Percentiles rank a stretch among this genome's conserved stretches.
Evolutionary conservation across 2,113 vertebrate species (phyloP).

Genomic region (Xiphophorus maculatus): DNA sequence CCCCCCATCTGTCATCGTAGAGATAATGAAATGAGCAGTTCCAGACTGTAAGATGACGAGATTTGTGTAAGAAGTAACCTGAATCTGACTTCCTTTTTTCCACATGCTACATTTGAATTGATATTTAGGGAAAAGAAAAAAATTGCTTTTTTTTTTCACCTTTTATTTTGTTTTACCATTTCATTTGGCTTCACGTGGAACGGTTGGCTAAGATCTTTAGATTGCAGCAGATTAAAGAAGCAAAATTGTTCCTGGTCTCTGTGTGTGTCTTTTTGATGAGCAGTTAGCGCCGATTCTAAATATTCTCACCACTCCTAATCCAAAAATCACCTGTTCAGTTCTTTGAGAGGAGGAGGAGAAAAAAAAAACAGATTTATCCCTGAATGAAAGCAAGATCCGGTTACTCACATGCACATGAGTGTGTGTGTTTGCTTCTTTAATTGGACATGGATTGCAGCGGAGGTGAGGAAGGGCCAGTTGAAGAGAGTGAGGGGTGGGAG

Average conservation of each 20-base stretch:
- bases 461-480: slow-evolving; percentile 45
- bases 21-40: slow-evolving; percentile 75
- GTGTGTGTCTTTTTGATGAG: slow-evolving; percentile 46
- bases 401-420: slow-evolving; percentile 47
- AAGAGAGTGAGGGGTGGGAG: slow-evolving; percentile 3
- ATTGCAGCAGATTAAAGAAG: slow-evolving; percentile 67
- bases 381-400: slow-evolving; percentile 40
- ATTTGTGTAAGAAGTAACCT: slow-evolving; percentile 67
- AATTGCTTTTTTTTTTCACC: background rate
- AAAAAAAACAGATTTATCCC: slow-evolving; percentile 20
- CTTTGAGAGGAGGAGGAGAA: background rate
- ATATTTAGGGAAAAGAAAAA: slow-evolving; percentile 49
- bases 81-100: slow-evolving; percentile 65
- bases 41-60: slow-evolving; percentile 74
- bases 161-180: slow-evolving; percentile 61
- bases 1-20: slow-evolving; percentile 61
- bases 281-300: slow-evolving; percentile 40
- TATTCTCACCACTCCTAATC: slow-evolving; percentile 43
- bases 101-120: slow-evolving; percentile 57
- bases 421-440: slow-evolving; percentile 57
- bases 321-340: slow-evolving; percentile 45
- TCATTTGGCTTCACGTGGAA: slow-evolving; percentile 68
- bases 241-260: slow-evolving; percentile 56
- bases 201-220: slow-evolving; percentile 69
- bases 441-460: slow-evolving; percentile 65